These are phyloP conservation scores for Sinocyclocheilus grahami DNA, from an alignment of 2,113 vertebrate genomes.

Conservation along the genomic window DNA sequence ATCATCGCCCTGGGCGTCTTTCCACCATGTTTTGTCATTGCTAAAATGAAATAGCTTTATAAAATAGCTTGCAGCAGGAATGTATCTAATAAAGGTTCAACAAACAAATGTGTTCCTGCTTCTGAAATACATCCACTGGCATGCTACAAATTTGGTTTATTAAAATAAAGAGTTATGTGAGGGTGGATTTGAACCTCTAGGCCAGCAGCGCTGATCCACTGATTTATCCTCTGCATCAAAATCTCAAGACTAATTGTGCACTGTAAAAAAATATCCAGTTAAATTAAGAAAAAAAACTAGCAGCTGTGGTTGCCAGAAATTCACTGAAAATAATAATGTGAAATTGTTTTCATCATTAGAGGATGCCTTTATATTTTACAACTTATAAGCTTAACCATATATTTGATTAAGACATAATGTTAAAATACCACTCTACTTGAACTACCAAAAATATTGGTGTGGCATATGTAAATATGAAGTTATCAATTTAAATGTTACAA, in stretches of 20 bases:
- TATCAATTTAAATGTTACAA: no score
- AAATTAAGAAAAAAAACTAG: background rate
- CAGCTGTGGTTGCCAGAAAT: no score
- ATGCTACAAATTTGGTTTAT: background rate
- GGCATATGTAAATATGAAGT: no score
- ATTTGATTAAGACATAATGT: background rate
- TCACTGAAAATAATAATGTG: no score
- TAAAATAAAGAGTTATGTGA: background rate
- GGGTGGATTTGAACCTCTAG: background rate
- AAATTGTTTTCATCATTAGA: background rate
- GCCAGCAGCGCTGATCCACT: background rate
- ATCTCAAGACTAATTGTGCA: background rate
- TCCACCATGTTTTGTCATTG: no score
- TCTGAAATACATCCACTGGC: background rate
- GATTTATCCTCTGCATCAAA: background rate
- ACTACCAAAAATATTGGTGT: background rate
- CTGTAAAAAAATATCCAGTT: background rate
- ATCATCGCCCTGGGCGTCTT: no score
- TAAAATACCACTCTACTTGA: background rate
- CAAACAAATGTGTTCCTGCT: background rate
- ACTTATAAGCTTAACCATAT: no score
- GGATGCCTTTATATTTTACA: background rate
- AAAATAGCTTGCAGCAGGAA: no score
- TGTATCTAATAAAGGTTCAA: no score
- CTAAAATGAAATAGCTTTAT: no score